Evolutionary conservation across 2,888 invertebrate genomes (phyloP), one percentile per base, ranked within the genome.

Genomic region (Girardia tigrina): DNA sequence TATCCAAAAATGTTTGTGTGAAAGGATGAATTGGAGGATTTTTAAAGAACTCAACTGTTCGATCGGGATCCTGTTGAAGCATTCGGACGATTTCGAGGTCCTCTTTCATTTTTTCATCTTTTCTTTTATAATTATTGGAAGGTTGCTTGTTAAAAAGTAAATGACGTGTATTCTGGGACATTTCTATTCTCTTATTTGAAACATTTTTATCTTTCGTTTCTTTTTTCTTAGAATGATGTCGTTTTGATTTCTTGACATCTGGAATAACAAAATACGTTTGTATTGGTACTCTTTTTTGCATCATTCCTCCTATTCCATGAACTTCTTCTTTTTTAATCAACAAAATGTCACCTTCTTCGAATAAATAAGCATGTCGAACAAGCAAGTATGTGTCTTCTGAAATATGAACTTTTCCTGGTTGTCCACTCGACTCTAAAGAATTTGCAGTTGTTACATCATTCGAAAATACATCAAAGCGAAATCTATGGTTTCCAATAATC

Each of bases 401-500:
- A 78, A 95, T 89, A 84, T 95, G 95, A 12, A 76, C 72, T 36
- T 42, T 26, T 28, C 76, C 76, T 1, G 92, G 91, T 81, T 88
- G 89, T 6, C 93, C 94, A 0, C 91, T 90, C 0, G 93, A 92
- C 82, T 97, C 95, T 90, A 95, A 91, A 84, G 88, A 90, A 84
- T 95, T 97, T 1, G 95, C 95, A 77, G 94, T 86, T 0, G 90
- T 90, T 0, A 95, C 95, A 82, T 97, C 95, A 82, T 95, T 94
- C 78, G 94, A 94, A 92, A 94, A 95, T 0, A 97, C 95, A 83
- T 97, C 95, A 85, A 95, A 95, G 84, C 95, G 94, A 82, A 95
- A 94, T 76, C 94, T 86, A 75, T 90, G 88, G 0, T 93, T 94
- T 6, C 95, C 95, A 0, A 95, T 94, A 80, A 95, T 91, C 1